phyloP scores from a whole-genome alignment of 2,797 vertebrate genomes.

The Astyanax mexicanus region DNA sequence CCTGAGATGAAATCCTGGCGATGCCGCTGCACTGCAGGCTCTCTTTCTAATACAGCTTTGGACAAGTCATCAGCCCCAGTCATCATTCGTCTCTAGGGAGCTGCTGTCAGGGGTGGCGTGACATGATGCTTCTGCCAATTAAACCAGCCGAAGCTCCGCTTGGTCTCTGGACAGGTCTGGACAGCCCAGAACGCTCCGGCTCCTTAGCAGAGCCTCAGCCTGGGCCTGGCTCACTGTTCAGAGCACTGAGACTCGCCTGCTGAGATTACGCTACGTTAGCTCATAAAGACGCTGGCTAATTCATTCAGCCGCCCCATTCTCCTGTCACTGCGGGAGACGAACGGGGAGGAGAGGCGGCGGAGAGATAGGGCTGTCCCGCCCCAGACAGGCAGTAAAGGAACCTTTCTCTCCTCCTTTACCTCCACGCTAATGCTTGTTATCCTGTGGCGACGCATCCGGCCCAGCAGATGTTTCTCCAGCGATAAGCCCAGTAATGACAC shows the following conservation, averaged over 20 bases:
- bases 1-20: not conserved
- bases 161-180: not conserved
- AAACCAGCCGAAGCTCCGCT: conserved; percentile 18
- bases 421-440: conserved; percentile 40
- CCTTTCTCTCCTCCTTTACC: conserved; percentile 39
- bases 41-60: not conserved
- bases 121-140: conserved; percentile 20
- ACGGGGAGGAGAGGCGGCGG: conserved; percentile 16
- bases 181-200: not conserved
- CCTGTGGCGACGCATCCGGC: conserved; percentile 30
- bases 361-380: conserved; percentile 27
- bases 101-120: not conserved
- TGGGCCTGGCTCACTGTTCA: conserved; percentile 28
- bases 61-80: not conserved
- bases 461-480: conserved; percentile 55
- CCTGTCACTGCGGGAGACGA: conserved; percentile 29
- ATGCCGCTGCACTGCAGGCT: conserved; percentile 5
- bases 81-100: conserved; percentile 5
- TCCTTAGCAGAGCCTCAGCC: not conserved
- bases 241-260: conserved; percentile 26
- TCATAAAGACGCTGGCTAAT: conserved; percentile 44
- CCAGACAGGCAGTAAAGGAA: conserved; percentile 41
- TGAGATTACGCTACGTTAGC: conserved; percentile 38
- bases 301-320: conserved; percentile 42
- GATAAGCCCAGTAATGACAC: conserved; percentile 55